phyloP scores from a whole-genome alignment of 2,797 vertebrate genomes.

The Ctenochaetus hawaiiensis region DNA sequence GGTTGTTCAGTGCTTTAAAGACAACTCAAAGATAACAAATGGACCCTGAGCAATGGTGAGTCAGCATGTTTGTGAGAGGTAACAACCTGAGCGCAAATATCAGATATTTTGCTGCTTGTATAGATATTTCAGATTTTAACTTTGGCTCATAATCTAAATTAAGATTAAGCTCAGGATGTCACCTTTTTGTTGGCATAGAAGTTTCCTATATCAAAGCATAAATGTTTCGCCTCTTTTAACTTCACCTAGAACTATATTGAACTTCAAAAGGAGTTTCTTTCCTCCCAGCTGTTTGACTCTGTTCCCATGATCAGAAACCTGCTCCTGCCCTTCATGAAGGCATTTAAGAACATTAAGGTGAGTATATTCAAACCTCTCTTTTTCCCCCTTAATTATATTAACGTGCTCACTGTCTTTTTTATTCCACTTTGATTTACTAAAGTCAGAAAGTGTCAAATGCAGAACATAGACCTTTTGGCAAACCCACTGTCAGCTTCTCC shows the following conservation, averaged over 20 bases:
- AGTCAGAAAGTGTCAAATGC: neutral
- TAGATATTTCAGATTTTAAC: no score
- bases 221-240: neutral
- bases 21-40: conserved; percentile 53
- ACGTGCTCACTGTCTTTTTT: neutral
- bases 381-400: neutral
- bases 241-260: neutral
- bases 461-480: neutral
- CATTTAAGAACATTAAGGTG: conserved; percentile 34
- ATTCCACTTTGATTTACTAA: neutral
- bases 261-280: conserved; percentile 9
- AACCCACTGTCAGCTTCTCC: no score
- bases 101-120: neutral
- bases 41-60: conserved; percentile 72
- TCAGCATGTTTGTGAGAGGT: neutral
- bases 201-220: neutral
- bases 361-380: neutral
- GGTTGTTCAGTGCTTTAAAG: conserved; percentile 45
- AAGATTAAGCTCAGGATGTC: no score
- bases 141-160: no score
- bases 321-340: conserved; percentile 64
- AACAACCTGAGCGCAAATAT: neutral
- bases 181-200: no score
- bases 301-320: conserved; percentile 51
- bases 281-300: conserved; percentile 68